Evolutionary conservation across 2,113 vertebrate genomes (phyloP), one percentile per base, ranked within the genome.

Genomic region (Butorides virescens): DNA sequence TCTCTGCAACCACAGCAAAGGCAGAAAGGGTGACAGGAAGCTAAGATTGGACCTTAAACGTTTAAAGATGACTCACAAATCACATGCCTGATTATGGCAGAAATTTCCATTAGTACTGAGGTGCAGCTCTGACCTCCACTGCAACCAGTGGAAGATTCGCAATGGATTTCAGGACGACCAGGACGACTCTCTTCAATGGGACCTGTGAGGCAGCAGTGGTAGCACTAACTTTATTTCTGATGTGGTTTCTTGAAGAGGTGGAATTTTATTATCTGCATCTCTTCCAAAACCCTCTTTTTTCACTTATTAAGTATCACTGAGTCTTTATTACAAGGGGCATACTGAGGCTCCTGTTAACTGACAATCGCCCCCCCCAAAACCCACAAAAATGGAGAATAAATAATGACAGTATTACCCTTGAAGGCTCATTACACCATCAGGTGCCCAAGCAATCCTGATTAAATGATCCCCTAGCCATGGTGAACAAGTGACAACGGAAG

Each of bases 381-480:
- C 18, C 15, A n/a, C 34, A 68, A 46, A 91, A 88, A 39, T 8
- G 6, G 11, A 59, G 26, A 68, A 46, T 11, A 63, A 88, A 62
- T 42, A 67, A 83, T 25, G 42, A 20, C 27, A 30, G 21, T 15
- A 19, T 63, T 56, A 73, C 27, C 23, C 61, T 25, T 27, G 27
- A 78, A 78, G 55, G 66, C 49, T 36, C 55, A 39, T 39, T 29
- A 63, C 5, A 44, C 29, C 30, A 39, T 26, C 26, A 65, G 34
- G 46, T 3, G 8, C 50, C 9, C 1, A 5, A 74, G 19, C 32
- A 39, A 74, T 39, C 30, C 20, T 46, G 37, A 42, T 30, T n/a
- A 21, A 90, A 49, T 0, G 0, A 58, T 34, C 8, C 29, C 26
- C 55, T 34, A 32, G 49, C 44, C 25, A 80, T 0, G 0, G 29